Evolutionary conservation across 2,888 invertebrate species (phyloP), one percentile per base, ranked within the genome.

Genomic region (Orthosia cruda): DNA sequence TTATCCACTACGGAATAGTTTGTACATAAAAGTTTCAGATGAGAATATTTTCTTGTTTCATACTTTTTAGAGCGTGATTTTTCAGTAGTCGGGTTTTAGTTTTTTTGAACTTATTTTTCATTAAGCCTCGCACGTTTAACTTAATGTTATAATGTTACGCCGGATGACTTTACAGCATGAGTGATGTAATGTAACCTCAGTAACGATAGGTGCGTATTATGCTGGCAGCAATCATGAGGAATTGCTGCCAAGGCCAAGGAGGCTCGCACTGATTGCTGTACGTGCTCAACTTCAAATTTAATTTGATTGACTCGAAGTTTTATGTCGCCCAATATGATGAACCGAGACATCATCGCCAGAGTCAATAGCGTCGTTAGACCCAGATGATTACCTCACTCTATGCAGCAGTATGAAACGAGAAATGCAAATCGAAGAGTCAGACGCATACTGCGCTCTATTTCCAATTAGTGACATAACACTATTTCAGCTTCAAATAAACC

Each of bases 241-340:
- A 90, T 89, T 86, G 87, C 87, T 87, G 82, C 84, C 93, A 93
- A 93, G 93, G 93, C 83, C 89, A 90, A 89, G 86, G 88, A 88
- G 80, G 81, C 74, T 85, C 71, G 76, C 62, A 79, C 75, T 86
- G 88, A 86, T 88, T 88, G 81, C 70, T 84, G 77, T 83, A 83
- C 75, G 80, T 81, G 77, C 65, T 75, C 69, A 82, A 77, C 59
- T 45, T 67, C 47, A 72, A 64, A 40, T 69, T 71, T 47, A 74
- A 61, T 78, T 74, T 77, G 45, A 78, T 58, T 40, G 58, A 16
- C 50, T 63, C 47, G 12, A 61, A 71, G 32, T 66, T 70, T 73
- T 79, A 58, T 63, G 71, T 40, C 23, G 16, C 49, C 26, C 9
- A 13, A 57, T n/a, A 23, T 74, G 26, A 57, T 72, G 64, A 67